Evolutionary conservation across 2,797 vertebrate species (phyloP).

Genomic region (Eurystomus glaucurus): DNA sequence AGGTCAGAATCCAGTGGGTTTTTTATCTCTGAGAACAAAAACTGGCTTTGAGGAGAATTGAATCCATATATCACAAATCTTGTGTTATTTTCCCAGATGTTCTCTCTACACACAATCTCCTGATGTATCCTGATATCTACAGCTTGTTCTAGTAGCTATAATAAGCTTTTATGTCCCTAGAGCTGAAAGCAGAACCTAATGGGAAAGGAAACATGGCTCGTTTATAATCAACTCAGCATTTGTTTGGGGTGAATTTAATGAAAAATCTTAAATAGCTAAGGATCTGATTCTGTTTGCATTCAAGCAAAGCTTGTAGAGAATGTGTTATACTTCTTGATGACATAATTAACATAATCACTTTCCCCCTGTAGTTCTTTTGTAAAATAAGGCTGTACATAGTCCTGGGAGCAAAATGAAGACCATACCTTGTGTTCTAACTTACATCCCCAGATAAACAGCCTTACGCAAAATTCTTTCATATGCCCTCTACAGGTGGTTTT

Average conservation of each 20-base stretch:
- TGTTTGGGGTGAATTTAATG: not conserved
- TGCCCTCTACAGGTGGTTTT: not conserved
- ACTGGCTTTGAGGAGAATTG: not conserved
- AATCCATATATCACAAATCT: rapidly evolving
- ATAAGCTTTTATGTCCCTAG: not conserved
- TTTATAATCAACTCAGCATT: not conserved
- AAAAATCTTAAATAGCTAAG: not conserved
- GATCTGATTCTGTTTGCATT: not conserved
- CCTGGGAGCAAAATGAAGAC: not conserved
- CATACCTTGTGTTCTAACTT: not conserved
- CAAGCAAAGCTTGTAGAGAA: not conserved
- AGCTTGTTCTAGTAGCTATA: not conserved
- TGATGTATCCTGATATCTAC: not conserved
- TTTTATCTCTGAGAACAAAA: not conserved
- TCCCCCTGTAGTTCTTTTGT: not conserved
- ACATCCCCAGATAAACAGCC: not conserved
- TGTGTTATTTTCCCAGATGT: not conserved
- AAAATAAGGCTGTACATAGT: not conserved
- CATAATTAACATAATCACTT: not conserved
- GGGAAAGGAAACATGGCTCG: not conserved
- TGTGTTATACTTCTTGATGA: not conserved
- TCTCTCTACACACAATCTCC: rapidly evolving
- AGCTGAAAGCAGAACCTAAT: not conserved
- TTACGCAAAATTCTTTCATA: not conserved
- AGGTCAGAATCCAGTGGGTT: not conserved